A percentile compares a stretch with the other conserved stretches of the same genome.
Conservation (phyloP, 2,113 vertebrate genomes). For the Xyrauchen texanus region DNA sequence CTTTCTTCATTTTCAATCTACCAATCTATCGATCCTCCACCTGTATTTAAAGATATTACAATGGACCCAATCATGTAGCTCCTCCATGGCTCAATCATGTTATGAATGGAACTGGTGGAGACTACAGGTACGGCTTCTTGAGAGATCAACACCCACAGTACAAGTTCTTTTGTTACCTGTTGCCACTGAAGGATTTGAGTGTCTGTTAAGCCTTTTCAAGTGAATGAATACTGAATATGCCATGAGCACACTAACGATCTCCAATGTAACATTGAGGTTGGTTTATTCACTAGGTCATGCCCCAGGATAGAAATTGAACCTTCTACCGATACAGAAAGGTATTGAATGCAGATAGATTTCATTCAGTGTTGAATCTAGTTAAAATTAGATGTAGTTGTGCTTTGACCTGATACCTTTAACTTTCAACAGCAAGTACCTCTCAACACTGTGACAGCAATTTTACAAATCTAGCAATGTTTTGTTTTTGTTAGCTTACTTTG, state of each 20-base stretch:
- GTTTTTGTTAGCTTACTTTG: no score
- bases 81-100: conserved; percentile 14
- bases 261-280: conserved; percentile 40
- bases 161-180: no score
- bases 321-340: conserved; percentile 60
- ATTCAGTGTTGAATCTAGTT: background rate
- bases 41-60: conserved; percentile 62
- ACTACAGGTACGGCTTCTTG: conserved; percentile 69
- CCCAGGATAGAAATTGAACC: conserved; percentile 61
- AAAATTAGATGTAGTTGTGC: background rate
- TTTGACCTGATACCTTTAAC: background rate
- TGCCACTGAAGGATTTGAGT: no score
- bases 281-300: conserved; percentile 52
- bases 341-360: background rate
- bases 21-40: conserved; percentile 22
- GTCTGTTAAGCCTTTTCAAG: background rate
- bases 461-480: no score
- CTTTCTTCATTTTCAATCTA: conserved; percentile 22
- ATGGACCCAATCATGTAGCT: conserved; percentile 44
- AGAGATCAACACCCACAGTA: background rate
- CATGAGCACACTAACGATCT: background rate
- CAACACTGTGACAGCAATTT: no score
- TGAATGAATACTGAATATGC: background rate
- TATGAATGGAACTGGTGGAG: conserved; percentile 68
- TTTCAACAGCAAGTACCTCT: no score